Conservation (phyloP, 2,113 vertebrate species). For the Antechinus flavipes region DNA sequence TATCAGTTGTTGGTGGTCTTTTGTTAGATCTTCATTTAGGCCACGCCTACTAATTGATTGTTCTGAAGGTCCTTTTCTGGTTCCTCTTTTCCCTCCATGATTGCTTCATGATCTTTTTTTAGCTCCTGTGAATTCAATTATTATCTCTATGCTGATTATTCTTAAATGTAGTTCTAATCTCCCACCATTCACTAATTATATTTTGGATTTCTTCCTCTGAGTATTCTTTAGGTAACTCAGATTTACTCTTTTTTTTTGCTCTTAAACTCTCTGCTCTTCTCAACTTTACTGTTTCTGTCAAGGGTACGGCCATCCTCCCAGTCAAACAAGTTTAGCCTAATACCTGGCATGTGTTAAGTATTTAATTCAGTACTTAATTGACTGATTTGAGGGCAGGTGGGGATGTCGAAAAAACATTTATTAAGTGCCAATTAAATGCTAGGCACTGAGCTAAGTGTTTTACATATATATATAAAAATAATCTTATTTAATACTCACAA, state of each 20-base stretch:
- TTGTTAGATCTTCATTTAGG: background rate
- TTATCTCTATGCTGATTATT: background rate
- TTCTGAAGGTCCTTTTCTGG: background rate
- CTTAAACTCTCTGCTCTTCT: background rate
- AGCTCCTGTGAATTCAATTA: background rate
- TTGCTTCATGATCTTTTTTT: background rate
- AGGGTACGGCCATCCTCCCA: background rate
- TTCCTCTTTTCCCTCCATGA: background rate
- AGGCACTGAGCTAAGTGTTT: background rate
- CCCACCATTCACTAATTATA: background rate
- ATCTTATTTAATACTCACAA: background rate
- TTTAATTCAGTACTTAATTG: background rate
- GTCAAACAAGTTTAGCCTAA: background rate
- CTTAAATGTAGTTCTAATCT: background rate
- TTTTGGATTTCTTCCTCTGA: background rate
- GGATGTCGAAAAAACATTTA: background rate
- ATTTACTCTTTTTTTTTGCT: background rate
- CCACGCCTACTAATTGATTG: background rate
- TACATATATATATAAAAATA: background rate
- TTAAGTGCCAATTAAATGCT: background rate
- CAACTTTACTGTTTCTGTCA: background rate
- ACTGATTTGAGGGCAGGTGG: background rate
- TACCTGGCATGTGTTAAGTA: background rate
- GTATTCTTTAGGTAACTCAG: background rate
- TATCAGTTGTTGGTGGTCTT: background rate